These are phyloP conservation scores for Parnassius glacialis DNA, from an alignment of 2,888 invertebrate species.

Conservation along the genomic window DNA sequence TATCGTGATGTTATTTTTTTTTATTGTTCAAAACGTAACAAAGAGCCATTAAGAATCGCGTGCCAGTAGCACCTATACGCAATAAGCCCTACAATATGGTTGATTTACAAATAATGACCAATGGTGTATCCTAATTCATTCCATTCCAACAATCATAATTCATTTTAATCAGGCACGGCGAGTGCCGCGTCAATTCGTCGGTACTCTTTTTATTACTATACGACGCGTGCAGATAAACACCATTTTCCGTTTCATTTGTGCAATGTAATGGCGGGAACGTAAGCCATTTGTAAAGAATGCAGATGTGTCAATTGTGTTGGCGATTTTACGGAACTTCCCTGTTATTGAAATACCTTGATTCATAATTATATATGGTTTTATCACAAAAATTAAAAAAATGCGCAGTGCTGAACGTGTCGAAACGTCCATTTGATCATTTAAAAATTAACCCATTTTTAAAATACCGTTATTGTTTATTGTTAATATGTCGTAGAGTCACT, in stretches of 20 bases:
- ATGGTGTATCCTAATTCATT: slow-evolving; percentile 54
- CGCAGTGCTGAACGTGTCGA: too few relatives aligned
- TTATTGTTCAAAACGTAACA: slow-evolving; percentile 7
- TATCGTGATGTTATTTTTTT: neutral
- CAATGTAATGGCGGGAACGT: slow-evolving; percentile 40
- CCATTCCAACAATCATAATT: slow-evolving; percentile 62
- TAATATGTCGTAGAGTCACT: too few relatives aligned
- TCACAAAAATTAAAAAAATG: slow-evolving; percentile 28
- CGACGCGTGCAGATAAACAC: slow-evolving; percentile 67
- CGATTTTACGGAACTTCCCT: slow-evolving; percentile 46
- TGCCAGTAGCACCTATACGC: slow-evolving; percentile 48
- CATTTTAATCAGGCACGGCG: slow-evolving; percentile 56
- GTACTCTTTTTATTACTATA: slow-evolving; percentile 35
- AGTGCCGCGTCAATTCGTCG: slow-evolving; percentile 44
- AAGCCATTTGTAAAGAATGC: slow-evolving; percentile 29
- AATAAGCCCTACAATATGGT: slow-evolving; percentile 47
- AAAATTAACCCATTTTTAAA: too few relatives aligned
- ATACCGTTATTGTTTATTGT: too few relatives aligned
- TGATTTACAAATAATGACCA: slow-evolving; percentile 75
- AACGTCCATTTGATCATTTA: too few relatives aligned
- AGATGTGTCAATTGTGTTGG: slow-evolving; percentile 52
- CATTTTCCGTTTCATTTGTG: slow-evolving; percentile 56
- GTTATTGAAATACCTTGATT: slow-evolving; percentile 35
- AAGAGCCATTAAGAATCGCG: slow-evolving; percentile 21
- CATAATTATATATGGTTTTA: slow-evolving; percentile 42